Base-by-base conservation (phyloP, 2,888 invertebrate genomes). In the Pollenia amentaria region DNA sequence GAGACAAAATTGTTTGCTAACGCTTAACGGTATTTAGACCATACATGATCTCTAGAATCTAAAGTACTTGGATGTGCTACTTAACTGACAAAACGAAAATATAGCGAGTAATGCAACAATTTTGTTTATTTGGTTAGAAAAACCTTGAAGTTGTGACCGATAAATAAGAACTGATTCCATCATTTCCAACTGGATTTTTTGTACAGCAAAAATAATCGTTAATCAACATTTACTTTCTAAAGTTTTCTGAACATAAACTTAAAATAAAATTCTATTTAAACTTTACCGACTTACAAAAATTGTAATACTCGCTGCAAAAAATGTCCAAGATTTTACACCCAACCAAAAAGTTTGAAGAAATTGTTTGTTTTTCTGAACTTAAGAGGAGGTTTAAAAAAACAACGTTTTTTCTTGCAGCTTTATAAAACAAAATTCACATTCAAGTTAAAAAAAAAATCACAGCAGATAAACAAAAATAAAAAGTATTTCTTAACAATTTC, bases 401-500 rank as follows among this genome's bases (percentile, higher is more conserved):
- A 72, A 69, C n/a, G 67, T 46, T 44, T 78, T 69, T 70, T 44
- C 62, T 62, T n/a, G n/a, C 76, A 69, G 42, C 44, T 76, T 82
- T 75, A 44, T 67, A 40, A 60, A 6, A 29, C 6, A 6, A 82
- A 48, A 82, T 40, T 60, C 29, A 42, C 55, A 77, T 46, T 46
- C 8, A 70, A 53, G 21, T 40, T 14, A 53, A 14, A 21, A 53
- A 29, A 55, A 57, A 60, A 70, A 81, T 69, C 60, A 60, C 57
- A 9, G 67, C 80, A 73, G 46, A 65, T 18, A 42, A 70, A 79
- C 48, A 79, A 40, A 21, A 62, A 51, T 62, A 60, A 82, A 76
- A 82, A 69, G 42, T 18, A 65, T 64, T 77, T 70, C 62, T 78
- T 64, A 83, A 83, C 64, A 57, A 77, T 29, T 77, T 55, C 69